Evolutionary conservation across 2,113 vertebrate species (phyloP).

Genomic region (Mesembrinibis cayennensis): DNA sequence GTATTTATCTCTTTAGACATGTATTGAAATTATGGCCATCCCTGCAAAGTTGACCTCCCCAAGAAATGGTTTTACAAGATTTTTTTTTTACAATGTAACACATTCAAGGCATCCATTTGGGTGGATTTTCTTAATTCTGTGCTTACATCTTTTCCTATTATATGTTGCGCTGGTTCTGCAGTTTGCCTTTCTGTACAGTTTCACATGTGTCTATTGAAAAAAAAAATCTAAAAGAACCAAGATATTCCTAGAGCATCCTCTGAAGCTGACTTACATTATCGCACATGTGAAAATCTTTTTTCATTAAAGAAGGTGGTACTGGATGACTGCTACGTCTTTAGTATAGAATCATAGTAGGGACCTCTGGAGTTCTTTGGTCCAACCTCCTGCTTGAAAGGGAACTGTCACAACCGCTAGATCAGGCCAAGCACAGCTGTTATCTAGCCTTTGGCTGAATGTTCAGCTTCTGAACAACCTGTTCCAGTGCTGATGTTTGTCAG

Average conservation of each 20-base stretch:
- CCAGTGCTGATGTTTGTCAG: neutral
- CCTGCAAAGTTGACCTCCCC: neutral
- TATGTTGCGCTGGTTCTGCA: neutral
- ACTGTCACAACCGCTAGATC: no score
- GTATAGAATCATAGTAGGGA: neutral
- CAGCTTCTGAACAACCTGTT: neutral
- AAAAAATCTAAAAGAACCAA: neutral
- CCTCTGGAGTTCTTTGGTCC: neutral
- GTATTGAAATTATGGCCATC: neutral
- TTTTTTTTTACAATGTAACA: neutral
- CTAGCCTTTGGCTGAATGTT: neutral
- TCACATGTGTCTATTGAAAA: neutral
- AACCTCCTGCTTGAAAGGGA: neutral
- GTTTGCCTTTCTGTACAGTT: neutral
- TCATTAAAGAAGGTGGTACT: neutral
- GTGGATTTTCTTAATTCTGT: neutral
- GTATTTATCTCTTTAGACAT: neutral
- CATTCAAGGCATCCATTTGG: accelerated
- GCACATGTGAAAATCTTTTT: neutral
- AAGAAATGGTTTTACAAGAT: neutral
- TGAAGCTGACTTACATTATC: neutral
- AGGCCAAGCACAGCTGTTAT: neutral
- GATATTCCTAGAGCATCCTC: neutral
- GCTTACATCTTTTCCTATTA: neutral
- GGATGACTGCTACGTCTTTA: neutral